Evolutionary conservation across 2,888 invertebrate genomes (phyloP).

Genomic region (Caenorhabditis becei): DNA sequence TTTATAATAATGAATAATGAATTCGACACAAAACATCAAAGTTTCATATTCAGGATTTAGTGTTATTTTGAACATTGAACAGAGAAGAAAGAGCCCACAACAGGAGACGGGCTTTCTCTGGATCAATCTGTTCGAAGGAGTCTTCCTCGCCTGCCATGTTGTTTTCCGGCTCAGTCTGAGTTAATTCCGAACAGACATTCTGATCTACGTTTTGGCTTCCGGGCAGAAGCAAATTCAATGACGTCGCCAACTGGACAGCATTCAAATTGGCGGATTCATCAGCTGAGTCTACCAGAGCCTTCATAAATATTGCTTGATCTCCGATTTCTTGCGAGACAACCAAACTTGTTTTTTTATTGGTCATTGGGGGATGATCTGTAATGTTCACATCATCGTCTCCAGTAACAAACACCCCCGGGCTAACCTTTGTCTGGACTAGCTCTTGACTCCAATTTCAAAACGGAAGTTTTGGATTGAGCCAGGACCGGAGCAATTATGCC

Average conservation of each 20-base stretch:
- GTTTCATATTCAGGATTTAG: neutral
- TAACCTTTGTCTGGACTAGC: neutral
- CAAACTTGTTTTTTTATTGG: neutral
- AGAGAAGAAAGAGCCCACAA: conserved; percentile 34
- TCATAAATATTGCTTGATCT: conserved; percentile 9
- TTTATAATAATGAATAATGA: no score
- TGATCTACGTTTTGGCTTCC: conserved; percentile 8
- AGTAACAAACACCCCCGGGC: neutral
- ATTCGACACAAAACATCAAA: neutral
- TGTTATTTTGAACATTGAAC: conserved; percentile 28
- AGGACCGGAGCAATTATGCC: neutral
- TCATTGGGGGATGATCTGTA: conserved; percentile 10
- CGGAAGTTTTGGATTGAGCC: neutral
- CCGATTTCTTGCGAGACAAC: neutral
- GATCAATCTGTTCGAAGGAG: neutral
- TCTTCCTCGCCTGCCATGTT: neutral
- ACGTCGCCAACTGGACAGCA: conserved; percentile 2
- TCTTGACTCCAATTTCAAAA: neutral
- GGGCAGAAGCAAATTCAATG: conserved; percentile 20
- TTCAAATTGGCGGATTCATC: neutral
- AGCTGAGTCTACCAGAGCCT: neutral
- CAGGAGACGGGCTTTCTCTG: conserved; percentile 25
- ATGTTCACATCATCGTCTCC: neutral
- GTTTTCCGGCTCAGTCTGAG: neutral
- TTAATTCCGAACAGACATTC: neutral